A percentile compares a stretch with the other conserved stretches of the same genome.
These are phyloP conservation scores for Antedon mediterranea DNA, from an alignment of 53 echinoderm and acorn worm species.

Conservation along the genomic window DNA sequence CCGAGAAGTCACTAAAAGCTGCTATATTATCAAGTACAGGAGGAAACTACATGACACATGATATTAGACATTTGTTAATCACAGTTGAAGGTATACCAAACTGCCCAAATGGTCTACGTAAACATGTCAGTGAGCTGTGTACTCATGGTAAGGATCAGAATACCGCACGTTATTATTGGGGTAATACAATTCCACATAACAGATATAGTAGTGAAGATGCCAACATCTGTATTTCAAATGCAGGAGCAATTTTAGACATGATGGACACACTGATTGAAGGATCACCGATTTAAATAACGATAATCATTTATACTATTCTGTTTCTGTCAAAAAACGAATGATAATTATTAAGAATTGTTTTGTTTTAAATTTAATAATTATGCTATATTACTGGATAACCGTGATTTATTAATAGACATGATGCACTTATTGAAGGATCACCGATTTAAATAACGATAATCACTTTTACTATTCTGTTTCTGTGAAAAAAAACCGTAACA, in stretches of 20 bases:
- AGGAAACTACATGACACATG: not conserved
- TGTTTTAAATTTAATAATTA: no score
- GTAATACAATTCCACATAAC: not conserved
- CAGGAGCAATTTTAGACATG: not conserved
- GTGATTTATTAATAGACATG: no score
- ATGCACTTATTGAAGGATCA: no score
- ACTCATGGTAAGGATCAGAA: not conserved
- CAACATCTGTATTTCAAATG: not conserved
- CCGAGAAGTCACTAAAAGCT: conserved; percentile 36
- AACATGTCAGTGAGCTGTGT: not conserved
- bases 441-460: no score
- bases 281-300: no score
- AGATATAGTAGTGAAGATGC: not conserved
- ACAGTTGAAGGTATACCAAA: not conserved
- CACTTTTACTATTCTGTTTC: no score
- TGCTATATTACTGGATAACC: no score
- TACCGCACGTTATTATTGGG: not conserved
- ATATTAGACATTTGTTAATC: not conserved
- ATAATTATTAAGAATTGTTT: no score
- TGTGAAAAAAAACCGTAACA: no score
- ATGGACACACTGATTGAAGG: not conserved
- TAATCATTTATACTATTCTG: no score
- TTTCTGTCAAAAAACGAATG: no score
- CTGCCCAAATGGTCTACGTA: not conserved
- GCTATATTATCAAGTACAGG: not conserved